Conservation (phyloP, 2,797 vertebrate species). For the Anguilla megastoma region DNA sequence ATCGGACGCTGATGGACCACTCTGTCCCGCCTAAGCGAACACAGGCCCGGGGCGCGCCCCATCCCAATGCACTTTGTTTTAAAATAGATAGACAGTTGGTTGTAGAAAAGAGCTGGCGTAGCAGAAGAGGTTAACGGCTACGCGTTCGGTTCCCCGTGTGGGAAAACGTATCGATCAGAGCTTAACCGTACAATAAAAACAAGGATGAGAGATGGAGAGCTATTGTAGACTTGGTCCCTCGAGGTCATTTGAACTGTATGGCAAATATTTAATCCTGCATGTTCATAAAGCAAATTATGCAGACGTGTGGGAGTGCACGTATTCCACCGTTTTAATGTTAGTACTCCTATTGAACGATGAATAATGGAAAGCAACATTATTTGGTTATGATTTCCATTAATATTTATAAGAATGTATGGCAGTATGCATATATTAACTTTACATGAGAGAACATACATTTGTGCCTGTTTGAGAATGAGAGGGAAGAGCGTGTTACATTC, state of each 20-base stretch:
- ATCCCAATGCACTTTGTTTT: neutral
- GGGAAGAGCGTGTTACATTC: neutral
- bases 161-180: constrained; percentile 24
- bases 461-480: constrained; percentile 61
- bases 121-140: constrained; percentile 19
- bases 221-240: neutral
- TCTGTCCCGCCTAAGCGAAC: neutral
- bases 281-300: constrained; percentile 15
- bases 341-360: constrained; percentile 27
- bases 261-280: neutral
- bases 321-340: neutral
- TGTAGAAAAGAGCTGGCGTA: constrained; percentile 13
- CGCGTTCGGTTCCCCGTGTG: neutral
- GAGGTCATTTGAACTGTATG: constrained; percentile 1
- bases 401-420: constrained; percentile 25
- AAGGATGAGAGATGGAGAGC: neutral
- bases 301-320: neutral
- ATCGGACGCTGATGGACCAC: neutral
- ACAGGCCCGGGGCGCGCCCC: neutral
- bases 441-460: constrained; percentile 48
- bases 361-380: constrained; percentile 28
- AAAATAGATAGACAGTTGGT: neutral
- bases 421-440: constrained; percentile 24
- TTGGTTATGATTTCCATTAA: constrained; percentile 24
- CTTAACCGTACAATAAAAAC: constrained; percentile 19